Conservation (phyloP, 2,797 vertebrate genomes). For the Hydrocynus forskahlii region DNA sequence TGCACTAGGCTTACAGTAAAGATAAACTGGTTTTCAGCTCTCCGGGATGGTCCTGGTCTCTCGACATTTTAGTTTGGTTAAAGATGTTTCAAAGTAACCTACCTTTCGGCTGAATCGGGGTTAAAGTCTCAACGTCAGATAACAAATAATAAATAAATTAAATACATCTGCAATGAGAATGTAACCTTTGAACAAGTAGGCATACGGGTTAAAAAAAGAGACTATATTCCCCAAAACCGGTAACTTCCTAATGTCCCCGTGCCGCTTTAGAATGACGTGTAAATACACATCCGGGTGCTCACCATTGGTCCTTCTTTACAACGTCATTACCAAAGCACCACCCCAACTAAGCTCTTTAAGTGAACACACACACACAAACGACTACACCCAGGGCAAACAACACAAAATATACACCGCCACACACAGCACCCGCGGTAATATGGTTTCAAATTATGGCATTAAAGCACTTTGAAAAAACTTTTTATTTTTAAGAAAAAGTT, state of each 20-base stretch:
- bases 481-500: too few species aligned
- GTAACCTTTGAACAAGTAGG: constrained; percentile 3
- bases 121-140: constrained; percentile 10
- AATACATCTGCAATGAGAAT: constrained; percentile 57
- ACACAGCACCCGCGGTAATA: too few species aligned
- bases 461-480: too few species aligned
- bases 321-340: constrained; percentile 46
- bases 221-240: constrained; percentile 50
- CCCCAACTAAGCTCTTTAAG: neutral
- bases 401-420: too few species aligned
- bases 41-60: neutral
- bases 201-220: constrained; percentile 13
- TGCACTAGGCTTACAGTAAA: neutral
- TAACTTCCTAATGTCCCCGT: constrained; percentile 64
- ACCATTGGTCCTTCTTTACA: constrained; percentile 64
- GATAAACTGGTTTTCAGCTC: too few species aligned
- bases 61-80: neutral
- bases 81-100: constrained; percentile 9
- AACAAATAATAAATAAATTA: constrained; percentile 15
- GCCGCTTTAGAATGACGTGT: constrained; percentile 75
- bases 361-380: too few species aligned
- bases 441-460: too few species aligned
- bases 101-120: constrained; percentile 62
- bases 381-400: too few species aligned
- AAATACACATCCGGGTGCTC: constrained; percentile 61